Evolutionary conservation across 2,888 invertebrate species (phyloP).

Genomic region (Fabriciana adippe): DNA sequence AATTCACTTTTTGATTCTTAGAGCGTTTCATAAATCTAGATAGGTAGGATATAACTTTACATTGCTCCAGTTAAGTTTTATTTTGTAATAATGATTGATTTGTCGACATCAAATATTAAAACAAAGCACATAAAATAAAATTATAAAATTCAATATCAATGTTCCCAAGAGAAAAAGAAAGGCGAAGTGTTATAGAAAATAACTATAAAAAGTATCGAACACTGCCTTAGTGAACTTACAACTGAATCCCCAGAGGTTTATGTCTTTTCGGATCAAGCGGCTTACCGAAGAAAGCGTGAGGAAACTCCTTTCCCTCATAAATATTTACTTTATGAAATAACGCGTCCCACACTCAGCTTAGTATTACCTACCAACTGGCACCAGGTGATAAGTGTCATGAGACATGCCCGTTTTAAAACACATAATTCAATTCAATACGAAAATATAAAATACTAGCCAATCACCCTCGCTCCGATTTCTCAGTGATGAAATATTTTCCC

Average conservation of each 20-base stretch:
- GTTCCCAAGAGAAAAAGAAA: conserved; percentile 15
- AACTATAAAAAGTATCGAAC: conserved; percentile 56
- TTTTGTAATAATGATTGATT: neutral
- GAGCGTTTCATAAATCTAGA: conserved; percentile 1
- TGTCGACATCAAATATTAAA: neutral
- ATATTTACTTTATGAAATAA: conserved; percentile 82
- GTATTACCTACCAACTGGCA: conserved; percentile 62
- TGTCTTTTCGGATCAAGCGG: conserved; percentile 79
- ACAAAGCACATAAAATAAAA: neutral
- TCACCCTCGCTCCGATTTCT: too few relatives aligned
- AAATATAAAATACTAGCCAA: too few relatives aligned
- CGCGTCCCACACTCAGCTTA: conserved; percentile 66
- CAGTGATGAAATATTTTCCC: too few relatives aligned
- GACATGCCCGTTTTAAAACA: conserved; percentile 44
- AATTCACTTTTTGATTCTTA: conserved; percentile 52
- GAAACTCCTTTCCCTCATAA: conserved; percentile 77
- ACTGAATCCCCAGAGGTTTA: conserved; percentile 78
- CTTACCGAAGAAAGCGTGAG: conserved; percentile 72
- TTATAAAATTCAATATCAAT: conserved; percentile 3
- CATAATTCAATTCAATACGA: neutral
- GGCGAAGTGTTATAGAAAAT: conserved; percentile 46
- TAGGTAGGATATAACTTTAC: conserved; percentile 3
- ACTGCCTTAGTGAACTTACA: conserved; percentile 76
- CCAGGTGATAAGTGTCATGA: conserved; percentile 72
- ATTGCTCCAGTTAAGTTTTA: neutral